Conservation (phyloP, 1,140 invertebrate genomes). For the Caenorhabditis brenneri region DNA sequence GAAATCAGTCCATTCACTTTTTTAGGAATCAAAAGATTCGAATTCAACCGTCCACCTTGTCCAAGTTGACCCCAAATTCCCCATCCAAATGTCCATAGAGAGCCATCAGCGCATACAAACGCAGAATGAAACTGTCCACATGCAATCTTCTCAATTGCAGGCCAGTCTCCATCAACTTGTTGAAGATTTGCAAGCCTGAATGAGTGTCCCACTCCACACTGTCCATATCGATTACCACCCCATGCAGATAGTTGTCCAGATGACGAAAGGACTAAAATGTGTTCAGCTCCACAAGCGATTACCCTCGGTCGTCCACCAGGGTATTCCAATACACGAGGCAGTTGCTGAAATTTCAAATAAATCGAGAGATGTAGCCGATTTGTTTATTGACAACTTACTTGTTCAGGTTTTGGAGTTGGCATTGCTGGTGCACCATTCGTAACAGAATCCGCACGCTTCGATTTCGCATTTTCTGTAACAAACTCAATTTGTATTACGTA, state of each 20-base stretch:
- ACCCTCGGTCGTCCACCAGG: not conserved
- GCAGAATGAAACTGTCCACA: constrained; percentile 67
- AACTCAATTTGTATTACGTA: not conserved
- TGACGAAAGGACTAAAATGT: constrained; percentile 83
- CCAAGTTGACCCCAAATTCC: constrained; percentile 64
- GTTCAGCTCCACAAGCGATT: constrained; percentile 80
- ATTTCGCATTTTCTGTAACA: constrained; percentile 18
- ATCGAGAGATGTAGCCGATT: not conserved
- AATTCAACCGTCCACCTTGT: not conserved
- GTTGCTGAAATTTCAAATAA: constrained; percentile 16
- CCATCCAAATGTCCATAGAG: constrained; percentile 65
- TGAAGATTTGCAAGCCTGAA: constrained; percentile 50
- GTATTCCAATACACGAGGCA: constrained; percentile 42
- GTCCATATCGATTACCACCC: constrained; percentile 83
- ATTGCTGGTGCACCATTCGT: not conserved
- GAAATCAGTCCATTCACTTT: constrained; percentile 43
- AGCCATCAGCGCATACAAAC: constrained; percentile 57
- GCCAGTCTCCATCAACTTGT: constrained; percentile 56
- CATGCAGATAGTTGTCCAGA: constrained; percentile 88
- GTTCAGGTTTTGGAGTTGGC: constrained; percentile 3
- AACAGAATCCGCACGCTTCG: not conserved
- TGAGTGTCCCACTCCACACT: constrained; percentile 77
- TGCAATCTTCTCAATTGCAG: constrained; percentile 44
- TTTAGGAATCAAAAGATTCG: not conserved
- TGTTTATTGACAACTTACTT: not conserved